These are phyloP conservation scores for Oxyscelio sp. DNA, from an alignment of 2,888 invertebrate genomes.

Conservation along the genomic window DNA sequence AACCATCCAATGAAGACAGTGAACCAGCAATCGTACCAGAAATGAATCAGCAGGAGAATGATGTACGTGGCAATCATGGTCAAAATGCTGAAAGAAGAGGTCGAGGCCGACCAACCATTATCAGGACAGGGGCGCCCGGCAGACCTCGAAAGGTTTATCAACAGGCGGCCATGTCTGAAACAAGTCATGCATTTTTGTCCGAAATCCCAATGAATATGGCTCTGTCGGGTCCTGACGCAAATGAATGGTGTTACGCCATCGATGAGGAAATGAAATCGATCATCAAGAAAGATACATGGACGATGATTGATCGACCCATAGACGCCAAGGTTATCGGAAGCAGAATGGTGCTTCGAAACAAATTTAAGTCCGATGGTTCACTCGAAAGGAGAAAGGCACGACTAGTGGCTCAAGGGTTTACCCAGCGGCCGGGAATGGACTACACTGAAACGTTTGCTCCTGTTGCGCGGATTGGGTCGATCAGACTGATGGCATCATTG, in stretches of 20 bases:
- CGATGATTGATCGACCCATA: no score
- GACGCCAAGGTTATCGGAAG: no score
- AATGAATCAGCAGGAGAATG: background rate
- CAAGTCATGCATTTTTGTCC: background rate
- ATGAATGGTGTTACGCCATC: no score
- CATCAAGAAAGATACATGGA: no score
- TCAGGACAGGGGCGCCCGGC: background rate
- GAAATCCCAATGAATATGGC: background rate
- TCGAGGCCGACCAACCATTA: background rate
- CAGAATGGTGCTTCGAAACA: no score
- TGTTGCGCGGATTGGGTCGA: conserved; percentile 47
- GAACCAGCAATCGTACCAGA: background rate
- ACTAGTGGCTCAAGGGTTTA: no score
- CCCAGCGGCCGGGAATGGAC: conserved; percentile 59
- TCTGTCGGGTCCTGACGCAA: no score
- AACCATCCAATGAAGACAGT: background rate
- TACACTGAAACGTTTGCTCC: conserved; percentile 53
- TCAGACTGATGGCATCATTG: conserved; percentile 50
- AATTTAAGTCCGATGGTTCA: no score
- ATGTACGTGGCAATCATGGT: background rate
- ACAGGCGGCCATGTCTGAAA: background rate
- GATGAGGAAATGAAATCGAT: no score
- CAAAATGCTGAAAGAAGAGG: background rate
- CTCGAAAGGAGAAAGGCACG: no score
- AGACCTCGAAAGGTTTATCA: conserved; percentile 3